Base-by-base conservation (phyloP, 2,888 invertebrate genomes). In the Agrochola macilenta region DNA sequence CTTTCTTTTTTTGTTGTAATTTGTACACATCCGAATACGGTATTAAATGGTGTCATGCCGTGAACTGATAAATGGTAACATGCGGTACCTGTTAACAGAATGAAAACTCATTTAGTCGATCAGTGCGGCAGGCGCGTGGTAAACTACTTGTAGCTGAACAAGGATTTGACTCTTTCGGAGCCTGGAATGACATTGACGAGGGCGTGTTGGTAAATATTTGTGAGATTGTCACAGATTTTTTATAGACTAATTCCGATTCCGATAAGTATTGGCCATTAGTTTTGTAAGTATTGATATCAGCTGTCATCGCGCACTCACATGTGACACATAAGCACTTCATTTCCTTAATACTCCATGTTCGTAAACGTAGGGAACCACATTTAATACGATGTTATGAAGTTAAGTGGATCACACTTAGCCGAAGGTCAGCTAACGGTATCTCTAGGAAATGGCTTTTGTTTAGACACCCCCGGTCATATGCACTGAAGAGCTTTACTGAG, bases 281-380 rank as follows among this genome's bases (percentile, higher is more conserved):
- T 8, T 52, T 8, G 52, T 23, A 52, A 52, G 52, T 23, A 23
- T 54, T 23, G 57, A 57, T 26, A 5, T 57, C n/a, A 57, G n/a
- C 12, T 57, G 14, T 26, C n/a, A 57, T 14, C 5, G 2, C 7
- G 5, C n/a, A 58, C 5, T n/a, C 57, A 14, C 26, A 14, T 5
- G 12, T 54, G 5, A 57, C 52, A 52, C 7, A 5, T 52, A 52
- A 52, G 58, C 58, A 26, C 14, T 79, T 20, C 70, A 69, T 79
- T 57, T 57, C 9, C 0, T 64, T 3, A 30, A 0, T 23, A 78
- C 54, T 69, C 78, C 39, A 1, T 43, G 49, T 60, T 60, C 12
- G 26, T 52, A 12, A 58, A 43, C 46, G 8, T 60, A 65, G 12
- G 14, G 4, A 65, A 54, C 69, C 46, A n/a, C 64, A 46, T 39